Base-by-base conservation (phyloP, 2,113 vertebrate species). In the Caranx melampygus region DNA sequence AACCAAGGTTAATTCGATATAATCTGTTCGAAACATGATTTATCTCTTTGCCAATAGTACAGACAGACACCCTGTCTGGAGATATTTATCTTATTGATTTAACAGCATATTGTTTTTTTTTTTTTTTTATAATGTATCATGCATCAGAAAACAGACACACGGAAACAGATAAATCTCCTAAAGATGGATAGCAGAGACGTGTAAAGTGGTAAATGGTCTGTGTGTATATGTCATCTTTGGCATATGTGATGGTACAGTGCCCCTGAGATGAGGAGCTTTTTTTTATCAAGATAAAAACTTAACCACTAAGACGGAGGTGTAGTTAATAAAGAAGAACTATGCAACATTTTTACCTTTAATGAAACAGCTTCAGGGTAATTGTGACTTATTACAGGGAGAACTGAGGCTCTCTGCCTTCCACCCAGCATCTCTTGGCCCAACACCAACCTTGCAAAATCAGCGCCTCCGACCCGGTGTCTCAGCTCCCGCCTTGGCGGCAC, bases 11-110 rank as follows among this genome's bases (percentile, higher is more conserved):
- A 86, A 80, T 86, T 89, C 84, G 84, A 77, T 80, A 72, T 75
- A 83, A 82, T 78, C 52, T 58, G 40, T 70, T 70, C 16, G n/a
- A 35, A 34, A 35, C 61, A 51, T 86, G 84, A 93, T 91, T 77
- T 73, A 92, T 89, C 63, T 44, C 5, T 87, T 78, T 76, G 81
- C 75, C 67, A 54, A 83, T 82, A 78, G 64, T 26, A 66, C 55
- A 71, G 60, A 72, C 65, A 16, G 76, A 84, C 75, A 72, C 26
- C 33, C 11, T 20, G 75, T 64, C 88, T 47, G 58, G 31, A 77
- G 26, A 79, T 82, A 66, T 85, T 87, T 65, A 54, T 90, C 75
- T 76, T 78, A 84, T 67, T 64, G 90, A 89, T 89, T 88, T 79
- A 86, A 78, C 67, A 76, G 63, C 40, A 52, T 78, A 55, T 87